Conservation (phyloP, 2,797 vertebrate genomes). For the Menidia menidia region DNA sequence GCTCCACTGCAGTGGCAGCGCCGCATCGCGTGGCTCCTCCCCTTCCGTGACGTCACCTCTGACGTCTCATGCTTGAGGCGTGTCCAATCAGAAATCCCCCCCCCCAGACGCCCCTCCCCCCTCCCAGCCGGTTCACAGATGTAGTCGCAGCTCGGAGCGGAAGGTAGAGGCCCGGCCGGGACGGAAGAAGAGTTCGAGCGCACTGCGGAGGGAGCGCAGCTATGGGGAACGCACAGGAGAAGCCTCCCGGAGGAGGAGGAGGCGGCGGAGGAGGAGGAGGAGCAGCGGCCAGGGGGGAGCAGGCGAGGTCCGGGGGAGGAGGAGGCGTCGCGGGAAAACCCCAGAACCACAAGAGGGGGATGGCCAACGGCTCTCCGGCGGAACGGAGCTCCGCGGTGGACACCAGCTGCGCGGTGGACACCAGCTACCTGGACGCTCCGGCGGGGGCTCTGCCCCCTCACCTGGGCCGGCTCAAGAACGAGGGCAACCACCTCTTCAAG, state of each 20-base stretch:
- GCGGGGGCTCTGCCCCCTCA: slow-evolving; percentile 81
- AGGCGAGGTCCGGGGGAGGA: slow-evolving; percentile 51
- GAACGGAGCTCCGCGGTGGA: slow-evolving; percentile 40
- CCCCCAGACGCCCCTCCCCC: slow-evolving; percentile 46
- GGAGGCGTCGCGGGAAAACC: slow-evolving; percentile 46
- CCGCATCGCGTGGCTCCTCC: slow-evolving; percentile 62
- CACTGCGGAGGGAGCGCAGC: slow-evolving; percentile 68
- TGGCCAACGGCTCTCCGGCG: slow-evolving; percentile 69
- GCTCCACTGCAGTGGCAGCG: slow-evolving; percentile 70
- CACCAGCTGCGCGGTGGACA: slow-evolving; percentile 58
- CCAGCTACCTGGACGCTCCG: slow-evolving; percentile 82
- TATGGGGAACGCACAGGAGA: slow-evolving; percentile 94
- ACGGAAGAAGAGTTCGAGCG: slow-evolving; percentile 42
- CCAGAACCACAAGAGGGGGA: slow-evolving; percentile 37
- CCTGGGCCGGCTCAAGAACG: slow-evolving; percentile 87
- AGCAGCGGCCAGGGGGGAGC: slow-evolving; percentile 49
- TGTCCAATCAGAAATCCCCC: slow-evolving; percentile 66
- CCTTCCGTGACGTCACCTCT: slow-evolving; percentile 76
- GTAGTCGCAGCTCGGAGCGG: slow-evolving; percentile 74
- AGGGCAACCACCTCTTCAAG: slow-evolving; percentile 92
- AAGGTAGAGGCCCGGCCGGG: slow-evolving; percentile 34
- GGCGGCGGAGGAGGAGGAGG: slow-evolving; percentile 71
- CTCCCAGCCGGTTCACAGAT: slow-evolving; percentile 55
- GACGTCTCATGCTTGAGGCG: slow-evolving; percentile 73
- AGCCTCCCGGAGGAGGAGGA: slow-evolving; percentile 76